phyloP scores from a whole-genome alignment of 2,113 vertebrate species.

The Peromyscus polionotus region DNA sequence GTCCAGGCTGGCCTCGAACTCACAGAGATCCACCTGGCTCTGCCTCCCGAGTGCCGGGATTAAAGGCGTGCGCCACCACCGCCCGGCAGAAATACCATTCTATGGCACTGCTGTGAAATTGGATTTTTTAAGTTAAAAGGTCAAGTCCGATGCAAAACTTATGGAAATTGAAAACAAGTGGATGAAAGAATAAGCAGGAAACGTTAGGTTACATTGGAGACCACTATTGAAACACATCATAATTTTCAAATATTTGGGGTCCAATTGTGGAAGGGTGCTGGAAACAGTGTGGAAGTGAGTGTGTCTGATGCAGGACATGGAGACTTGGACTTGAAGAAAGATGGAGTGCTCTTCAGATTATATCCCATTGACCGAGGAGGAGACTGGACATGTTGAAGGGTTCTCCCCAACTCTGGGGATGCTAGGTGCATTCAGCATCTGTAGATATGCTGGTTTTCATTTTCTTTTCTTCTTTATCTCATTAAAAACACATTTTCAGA shows the following conservation, averaged over 20 bases:
- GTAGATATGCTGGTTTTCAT: neutral
- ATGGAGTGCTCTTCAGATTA: neutral
- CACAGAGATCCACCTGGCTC: too few relatives aligned
- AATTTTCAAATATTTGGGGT: neutral
- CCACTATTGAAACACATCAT: neutral
- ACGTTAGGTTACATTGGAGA: neutral
- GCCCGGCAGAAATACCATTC: neutral
- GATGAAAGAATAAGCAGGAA: neutral
- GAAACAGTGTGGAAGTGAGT: neutral
- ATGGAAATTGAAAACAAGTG: neutral
- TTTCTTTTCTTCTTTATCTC: neutral
- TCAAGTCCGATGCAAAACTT: neutral
- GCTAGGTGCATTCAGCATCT: neutral
- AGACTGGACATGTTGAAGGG: neutral
- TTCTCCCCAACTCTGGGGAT: too few relatives aligned
- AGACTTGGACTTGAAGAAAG: neutral
- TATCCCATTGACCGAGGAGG: neutral
- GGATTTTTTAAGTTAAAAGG: neutral
- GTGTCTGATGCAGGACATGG: neutral
- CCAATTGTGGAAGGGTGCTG: neutral
- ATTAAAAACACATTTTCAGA: neutral
- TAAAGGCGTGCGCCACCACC: too few relatives aligned
- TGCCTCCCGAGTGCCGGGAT: too few relatives aligned
- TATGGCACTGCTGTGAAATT: neutral
- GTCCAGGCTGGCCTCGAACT: too few relatives aligned